Evolutionary conservation across 2,113 vertebrate genomes (phyloP).

Genomic region (Periophthalmodon schlosseri): DNA sequence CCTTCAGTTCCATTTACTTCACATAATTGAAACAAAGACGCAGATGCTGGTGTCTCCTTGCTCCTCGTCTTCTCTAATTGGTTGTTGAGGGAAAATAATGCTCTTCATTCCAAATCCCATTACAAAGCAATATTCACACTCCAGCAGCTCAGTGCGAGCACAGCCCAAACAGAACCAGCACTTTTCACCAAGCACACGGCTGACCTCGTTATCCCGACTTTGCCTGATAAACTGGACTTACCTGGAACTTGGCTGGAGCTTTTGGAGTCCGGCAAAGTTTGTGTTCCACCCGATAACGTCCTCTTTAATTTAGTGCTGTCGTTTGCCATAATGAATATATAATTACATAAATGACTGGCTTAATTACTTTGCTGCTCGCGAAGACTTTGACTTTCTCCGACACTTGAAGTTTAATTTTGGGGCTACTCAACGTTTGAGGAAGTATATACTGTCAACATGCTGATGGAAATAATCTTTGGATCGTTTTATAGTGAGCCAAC

Average conservation of each 20-base stretch:
- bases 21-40: constrained; percentile 4
- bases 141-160: not conserved
- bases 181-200: not conserved
- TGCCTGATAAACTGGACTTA: not conserved
- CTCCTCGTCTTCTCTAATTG: not conserved
- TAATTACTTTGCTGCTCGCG: not conserved
- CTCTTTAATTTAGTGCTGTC: constrained; percentile 4
- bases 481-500: not conserved
- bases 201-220: not conserved
- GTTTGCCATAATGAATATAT: constrained; percentile 4
- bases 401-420: constrained; percentile 16
- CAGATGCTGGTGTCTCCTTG: not conserved
- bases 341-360: constrained; percentile 12
- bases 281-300: not conserved
- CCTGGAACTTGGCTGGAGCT: constrained; percentile 1
- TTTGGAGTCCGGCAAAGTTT: not conserved
- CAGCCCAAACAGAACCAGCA: not conserved
- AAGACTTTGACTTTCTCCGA: constrained; percentile 11
- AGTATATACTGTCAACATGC: constrained; percentile 10
- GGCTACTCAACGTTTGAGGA: not conserved
- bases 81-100: constrained; percentile 4
- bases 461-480: constrained; percentile 7
- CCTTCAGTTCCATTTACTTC: constrained; percentile 3
- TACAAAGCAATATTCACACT: constrained; percentile 5
- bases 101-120: constrained; percentile 4